Conservation (phyloP, 1,140 invertebrate species). For the Drosophila elegans region DNA sequence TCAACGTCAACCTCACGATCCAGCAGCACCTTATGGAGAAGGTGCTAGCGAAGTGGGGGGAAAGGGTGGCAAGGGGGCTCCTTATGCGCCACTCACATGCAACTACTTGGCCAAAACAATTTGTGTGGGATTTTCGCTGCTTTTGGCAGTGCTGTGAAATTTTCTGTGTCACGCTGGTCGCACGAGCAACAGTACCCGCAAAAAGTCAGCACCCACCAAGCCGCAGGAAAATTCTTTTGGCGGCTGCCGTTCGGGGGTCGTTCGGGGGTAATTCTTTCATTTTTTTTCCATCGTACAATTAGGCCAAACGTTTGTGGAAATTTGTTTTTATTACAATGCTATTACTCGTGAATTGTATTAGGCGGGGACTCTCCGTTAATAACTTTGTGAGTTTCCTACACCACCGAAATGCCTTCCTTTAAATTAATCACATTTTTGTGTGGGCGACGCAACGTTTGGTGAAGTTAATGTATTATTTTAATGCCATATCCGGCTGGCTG, state of each 20-base stretch:
- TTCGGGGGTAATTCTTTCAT: constrained; percentile 17
- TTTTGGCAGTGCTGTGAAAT: constrained; percentile 46
- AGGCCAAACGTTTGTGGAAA: constrained; percentile 74
- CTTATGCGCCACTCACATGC: constrained; percentile 66
- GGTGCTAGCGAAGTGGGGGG: not conserved
- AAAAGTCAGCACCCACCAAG: constrained; percentile 18
- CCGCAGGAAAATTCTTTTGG: constrained; percentile 17
- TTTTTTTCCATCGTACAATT: constrained; percentile 58
- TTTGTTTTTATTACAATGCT: constrained; percentile 77
- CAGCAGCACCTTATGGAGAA: constrained; percentile 17
- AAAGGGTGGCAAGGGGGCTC: not conserved
- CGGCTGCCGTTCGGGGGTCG: not conserved
- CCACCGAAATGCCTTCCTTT: constrained; percentile 29
- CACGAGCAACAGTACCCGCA: constrained; percentile 42
- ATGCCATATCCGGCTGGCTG: constrained; percentile 67
- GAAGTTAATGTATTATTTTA: constrained; percentile 81
- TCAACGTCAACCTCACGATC: constrained; percentile 35
- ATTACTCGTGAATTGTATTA: constrained; percentile 60
- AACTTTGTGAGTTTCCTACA: constrained; percentile 21
- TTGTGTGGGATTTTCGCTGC: constrained; percentile 30
- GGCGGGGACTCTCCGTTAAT: constrained; percentile 32
- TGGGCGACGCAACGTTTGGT: constrained; percentile 68
- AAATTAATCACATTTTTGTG: constrained; percentile 73
- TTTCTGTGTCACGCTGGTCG: constrained; percentile 69
- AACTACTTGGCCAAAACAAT: constrained; percentile 43